These are phyloP conservation scores for Canis aureus DNA, from an alignment of 2,113 vertebrate genomes.

Conservation along the genomic window DNA sequence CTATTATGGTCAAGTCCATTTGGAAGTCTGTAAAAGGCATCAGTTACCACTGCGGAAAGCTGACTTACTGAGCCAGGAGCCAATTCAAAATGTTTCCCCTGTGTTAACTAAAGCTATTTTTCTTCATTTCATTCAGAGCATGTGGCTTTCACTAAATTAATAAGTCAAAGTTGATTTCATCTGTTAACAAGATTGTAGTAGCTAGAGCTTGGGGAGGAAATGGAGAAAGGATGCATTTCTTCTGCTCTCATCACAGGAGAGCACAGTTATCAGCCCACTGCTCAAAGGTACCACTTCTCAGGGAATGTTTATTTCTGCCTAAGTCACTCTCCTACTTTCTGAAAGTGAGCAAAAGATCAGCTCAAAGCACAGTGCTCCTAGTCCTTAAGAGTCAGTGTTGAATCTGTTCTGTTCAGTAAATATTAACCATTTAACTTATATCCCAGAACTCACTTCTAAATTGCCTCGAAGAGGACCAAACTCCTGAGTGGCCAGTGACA, in stretches of 20 bases:
- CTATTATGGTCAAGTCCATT: background rate
- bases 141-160: constrained; percentile 16
- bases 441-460: background rate
- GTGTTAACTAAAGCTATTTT: background rate
- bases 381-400: background rate
- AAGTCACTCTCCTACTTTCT: background rate
- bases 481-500: background rate
- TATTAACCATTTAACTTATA: background rate
- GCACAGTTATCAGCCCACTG: background rate
- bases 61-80: background rate
- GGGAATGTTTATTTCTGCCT: background rate
- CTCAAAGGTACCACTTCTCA: background rate
- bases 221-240: background rate
- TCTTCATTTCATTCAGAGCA: background rate
- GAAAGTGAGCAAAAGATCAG: background rate
- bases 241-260: background rate
- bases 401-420: background rate
- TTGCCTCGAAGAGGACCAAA: background rate
- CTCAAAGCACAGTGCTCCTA: background rate
- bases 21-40: background rate
- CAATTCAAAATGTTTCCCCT: background rate
- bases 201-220: background rate
- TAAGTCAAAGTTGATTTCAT: constrained; percentile 51
- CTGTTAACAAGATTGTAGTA: background rate
- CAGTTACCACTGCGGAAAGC: background rate